Evolutionary conservation across 1,140 invertebrate species (phyloP), one percentile per base, ranked within the genome.

Genomic region (Holcopasites calliopsidis): DNA sequence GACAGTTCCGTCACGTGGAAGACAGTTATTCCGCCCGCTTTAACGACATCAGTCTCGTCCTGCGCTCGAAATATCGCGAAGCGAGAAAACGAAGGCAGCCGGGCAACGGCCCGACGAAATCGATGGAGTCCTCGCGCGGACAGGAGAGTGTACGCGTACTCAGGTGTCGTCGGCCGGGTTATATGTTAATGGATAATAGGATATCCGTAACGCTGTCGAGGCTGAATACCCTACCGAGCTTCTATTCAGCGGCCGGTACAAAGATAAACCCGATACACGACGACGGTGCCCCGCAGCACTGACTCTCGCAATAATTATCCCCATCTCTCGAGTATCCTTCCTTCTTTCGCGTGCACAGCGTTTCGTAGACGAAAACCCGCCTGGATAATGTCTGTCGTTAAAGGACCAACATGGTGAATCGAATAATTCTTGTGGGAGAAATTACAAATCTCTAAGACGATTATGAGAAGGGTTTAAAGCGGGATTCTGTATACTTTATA

Each of bases 121-220:
- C 84, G 77, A 85, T 84, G 79, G n/a, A 82, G 64, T 70, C 50
- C 60, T 61, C 49, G 47, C 42, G n/a, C 40, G 61, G 18, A 26
- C 50, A 35, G 31, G 47, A 38, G 44, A 38, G 42, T 13, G 35
- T 6, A 18, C 58, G 4, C 5, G 26, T 7, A 57, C 31, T 4
- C 16, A n/a, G 28, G 50, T 74, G 61, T 66, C 71, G 40, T 74
- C 62, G 71, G 65, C 50, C 71, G 47, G 28, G 28, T 66, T 74
- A 55, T 66, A 79, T 65, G 77, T 85, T 85, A 82, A 84, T 84
- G 77, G 77, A 84, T 85, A 85, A 85, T 84, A 82, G 82, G 82
- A 82, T 85, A 85, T 84, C 82, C 82, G 79, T 81, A 73, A 81
- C 70, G 57, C 55, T 74, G 71, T 23, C 65, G 54, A 35, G 55